phyloP scores from a whole-genome alignment of 1,140 invertebrate genomes.

The Portunus trituberculatus region DNA sequence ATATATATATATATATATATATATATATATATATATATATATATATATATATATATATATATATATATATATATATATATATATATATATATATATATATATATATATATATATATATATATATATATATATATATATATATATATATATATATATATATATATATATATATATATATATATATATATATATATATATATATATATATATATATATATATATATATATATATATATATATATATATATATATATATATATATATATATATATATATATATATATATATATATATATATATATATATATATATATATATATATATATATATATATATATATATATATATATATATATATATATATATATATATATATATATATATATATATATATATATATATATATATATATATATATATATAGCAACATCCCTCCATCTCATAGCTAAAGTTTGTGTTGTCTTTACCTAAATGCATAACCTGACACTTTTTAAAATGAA shows the following conservation, averaged over 20 bases:
- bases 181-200: conserved; percentile 36
- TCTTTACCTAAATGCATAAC: no score
- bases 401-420: no score
- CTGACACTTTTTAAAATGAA: no score
- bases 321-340: conserved; percentile 7
- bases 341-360: no score
- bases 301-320: no score
- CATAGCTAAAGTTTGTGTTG: no score
- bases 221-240: conserved; percentile 42
- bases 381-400: no score
- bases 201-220: conserved; percentile 41
- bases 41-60: conserved; percentile 50
- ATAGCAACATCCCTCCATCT: no score
- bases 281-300: conserved; percentile 53
- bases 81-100: conserved; percentile 47
- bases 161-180: conserved; percentile 31
- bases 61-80: conserved; percentile 38
- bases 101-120: conserved; percentile 21
- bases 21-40: conserved; percentile 58
- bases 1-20: conserved; percentile 54
- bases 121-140: conserved; percentile 16
- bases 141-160: conserved; percentile 42
- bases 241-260: conserved; percentile 43
- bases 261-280: conserved; percentile 40
- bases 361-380: no score